phyloP scores from a whole-genome alignment of 2,113 vertebrate genomes.

The Oceanites oceanicus region DNA sequence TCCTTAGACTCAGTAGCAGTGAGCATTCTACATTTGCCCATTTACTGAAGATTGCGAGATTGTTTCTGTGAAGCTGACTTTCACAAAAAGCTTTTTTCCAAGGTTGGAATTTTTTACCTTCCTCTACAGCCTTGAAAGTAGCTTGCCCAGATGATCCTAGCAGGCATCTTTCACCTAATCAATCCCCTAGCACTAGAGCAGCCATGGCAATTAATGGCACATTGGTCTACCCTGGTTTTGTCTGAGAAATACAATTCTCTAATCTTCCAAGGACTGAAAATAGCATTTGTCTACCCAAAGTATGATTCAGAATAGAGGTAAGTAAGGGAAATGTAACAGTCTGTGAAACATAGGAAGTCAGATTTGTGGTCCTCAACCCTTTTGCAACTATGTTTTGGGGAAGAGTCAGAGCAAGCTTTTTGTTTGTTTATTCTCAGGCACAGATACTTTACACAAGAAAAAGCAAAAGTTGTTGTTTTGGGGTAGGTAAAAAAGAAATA shows the following conservation, averaged over 20 bases:
- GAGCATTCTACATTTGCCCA: neutral
- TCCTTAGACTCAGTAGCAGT: neutral
- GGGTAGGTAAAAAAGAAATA: neutral
- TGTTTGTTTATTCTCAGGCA: neutral
- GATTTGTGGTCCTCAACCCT: neutral
- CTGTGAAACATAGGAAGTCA: neutral
- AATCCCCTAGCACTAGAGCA: neutral
- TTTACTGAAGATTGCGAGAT: neutral
- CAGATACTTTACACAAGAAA: neutral
- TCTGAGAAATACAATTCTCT: neutral
- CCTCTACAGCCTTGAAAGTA: neutral
- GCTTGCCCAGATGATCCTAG: neutral
- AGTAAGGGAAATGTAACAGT: neutral
- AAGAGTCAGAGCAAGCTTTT: neutral
- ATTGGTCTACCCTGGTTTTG: neutral
- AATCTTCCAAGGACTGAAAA: neutral
- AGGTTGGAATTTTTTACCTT: neutral
- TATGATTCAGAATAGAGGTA: neutral
- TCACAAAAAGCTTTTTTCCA: neutral
- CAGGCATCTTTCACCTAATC: conserved; percentile 11
- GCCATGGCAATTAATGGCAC: neutral
- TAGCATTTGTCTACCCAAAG: neutral
- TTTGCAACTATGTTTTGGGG: neutral
- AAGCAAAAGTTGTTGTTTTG: neutral
- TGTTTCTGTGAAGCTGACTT: neutral